Percentiles rank a stretch among this genome's conserved stretches.
Conservation (phyloP, 2,113 vertebrate species). For the Balaeniceps rex region DNA sequence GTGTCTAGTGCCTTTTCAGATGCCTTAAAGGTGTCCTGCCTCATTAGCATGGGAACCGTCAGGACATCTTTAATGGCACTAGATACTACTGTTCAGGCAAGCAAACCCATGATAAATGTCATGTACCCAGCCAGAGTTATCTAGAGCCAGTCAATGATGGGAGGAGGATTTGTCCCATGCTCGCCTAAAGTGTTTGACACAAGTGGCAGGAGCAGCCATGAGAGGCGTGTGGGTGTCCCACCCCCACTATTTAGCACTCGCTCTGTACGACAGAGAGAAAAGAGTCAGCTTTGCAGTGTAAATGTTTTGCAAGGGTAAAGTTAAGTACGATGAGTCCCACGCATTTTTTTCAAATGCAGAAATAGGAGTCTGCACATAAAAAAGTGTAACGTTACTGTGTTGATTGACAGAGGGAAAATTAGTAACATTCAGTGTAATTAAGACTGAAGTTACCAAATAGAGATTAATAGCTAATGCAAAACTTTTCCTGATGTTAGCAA, state of each 20-base stretch:
- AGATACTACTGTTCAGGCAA: not conserved
- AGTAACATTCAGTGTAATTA: not conserved
- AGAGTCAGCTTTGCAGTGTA: not conserved
- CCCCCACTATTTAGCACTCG: rapidly evolving
- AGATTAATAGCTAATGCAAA: not conserved
- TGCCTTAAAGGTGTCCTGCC: not conserved
- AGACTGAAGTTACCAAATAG: not conserved
- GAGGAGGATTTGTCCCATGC: not conserved
- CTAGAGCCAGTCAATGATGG: not conserved
- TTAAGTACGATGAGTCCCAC: not conserved
- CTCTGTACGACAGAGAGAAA: not conserved
- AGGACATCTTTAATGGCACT: not conserved
- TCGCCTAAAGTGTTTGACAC: not conserved
- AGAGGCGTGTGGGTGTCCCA: not conserved
- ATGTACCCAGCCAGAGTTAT: not conserved
- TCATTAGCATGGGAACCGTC: not conserved
- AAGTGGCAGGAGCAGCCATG: not conserved
- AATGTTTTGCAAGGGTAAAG: not conserved
- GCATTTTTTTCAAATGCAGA: not conserved
- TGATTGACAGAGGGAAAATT: not conserved
- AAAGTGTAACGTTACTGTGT: rapidly evolving
- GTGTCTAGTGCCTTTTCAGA: not conserved
- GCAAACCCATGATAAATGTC: not conserved
- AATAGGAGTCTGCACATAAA: not conserved
- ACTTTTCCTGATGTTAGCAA: not conserved